These are phyloP conservation scores for human DNA, from an alignment of 2,113 vertebrate genomes.

Conservation along the genomic window GRCh38 chr5:93508501-93509000, in stretches of 20 bases:
- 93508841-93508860: neutral
- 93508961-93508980: neutral
- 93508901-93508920: neutral
- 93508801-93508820: neutral
- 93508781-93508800: neutral
- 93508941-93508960: neutral
- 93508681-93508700: neutral
- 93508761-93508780: neutral
- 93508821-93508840: constrained; percentile 43
- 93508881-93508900: constrained; percentile 29
- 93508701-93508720: constrained; percentile 2
- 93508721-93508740: constrained; percentile 24
- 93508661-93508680: neutral
- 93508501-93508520: constrained; percentile 19
- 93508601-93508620: constrained; percentile 8
- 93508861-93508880: neutral
- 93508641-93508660: neutral
- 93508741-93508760: neutral
- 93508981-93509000: neutral
- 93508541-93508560: constrained; percentile 22
- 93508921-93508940: neutral
- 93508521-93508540: neutral
- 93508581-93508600: neutral
- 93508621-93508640: neutral
- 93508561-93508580: constrained; percentile 1